These are phyloP conservation scores for Diplodus sargus DNA, from an alignment of 2,797 vertebrate species.

Conservation along the genomic window DNA sequence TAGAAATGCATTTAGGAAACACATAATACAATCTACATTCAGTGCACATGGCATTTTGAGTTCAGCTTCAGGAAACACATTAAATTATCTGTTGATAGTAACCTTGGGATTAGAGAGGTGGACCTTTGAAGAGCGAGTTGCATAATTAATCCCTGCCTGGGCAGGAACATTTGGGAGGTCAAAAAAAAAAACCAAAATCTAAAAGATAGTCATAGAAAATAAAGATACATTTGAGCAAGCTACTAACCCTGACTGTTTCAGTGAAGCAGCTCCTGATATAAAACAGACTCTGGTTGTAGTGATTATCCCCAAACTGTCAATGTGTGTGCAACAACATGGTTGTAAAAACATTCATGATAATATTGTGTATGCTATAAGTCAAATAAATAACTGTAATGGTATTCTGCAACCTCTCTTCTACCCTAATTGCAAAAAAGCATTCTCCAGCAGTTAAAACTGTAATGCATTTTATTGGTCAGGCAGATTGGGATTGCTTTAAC, in stretches of 20 bases:
- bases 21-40: constrained; percentile 27
- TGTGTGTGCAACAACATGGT: not conserved
- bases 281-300: not conserved
- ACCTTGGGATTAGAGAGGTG: constrained; percentile 22
- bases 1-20: constrained; percentile 53
- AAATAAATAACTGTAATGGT: not conserved
- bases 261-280: not conserved
- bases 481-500: too few relatives aligned
- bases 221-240: not conserved
- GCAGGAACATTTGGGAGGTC: not conserved
- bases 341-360: not conserved
- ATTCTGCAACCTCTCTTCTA: not conserved
- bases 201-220: too few relatives aligned
- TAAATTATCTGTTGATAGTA: constrained; percentile 31
- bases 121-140: not conserved
- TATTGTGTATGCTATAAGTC: not conserved
- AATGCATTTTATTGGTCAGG: not conserved
- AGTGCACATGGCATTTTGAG: constrained; percentile 37
- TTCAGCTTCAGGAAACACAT: constrained; percentile 50
- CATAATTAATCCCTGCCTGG: constrained; percentile 11
- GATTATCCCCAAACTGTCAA: not conserved
- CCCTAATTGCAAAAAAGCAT: not conserved
- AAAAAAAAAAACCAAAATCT: not conserved
- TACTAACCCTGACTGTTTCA: not conserved
- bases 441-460: constrained; percentile 6